These are phyloP conservation scores for Falco biarmicus DNA, from an alignment of 2,797 vertebrate species.

Conservation along the genomic window DNA sequence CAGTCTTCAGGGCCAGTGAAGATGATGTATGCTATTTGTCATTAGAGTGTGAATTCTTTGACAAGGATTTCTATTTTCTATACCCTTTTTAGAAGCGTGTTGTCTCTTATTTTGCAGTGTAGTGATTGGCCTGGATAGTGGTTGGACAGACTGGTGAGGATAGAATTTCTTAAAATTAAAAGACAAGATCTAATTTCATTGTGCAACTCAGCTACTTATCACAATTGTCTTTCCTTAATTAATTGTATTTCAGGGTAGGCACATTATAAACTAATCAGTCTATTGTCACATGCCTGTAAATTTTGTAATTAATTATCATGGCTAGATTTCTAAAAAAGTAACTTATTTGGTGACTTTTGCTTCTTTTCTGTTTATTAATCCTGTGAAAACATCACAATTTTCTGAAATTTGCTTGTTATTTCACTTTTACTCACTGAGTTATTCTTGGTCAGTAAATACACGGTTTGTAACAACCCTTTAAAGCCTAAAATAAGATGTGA, in stretches of 20 bases:
- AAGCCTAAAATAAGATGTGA: background rate
- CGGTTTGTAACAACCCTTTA: background rate
- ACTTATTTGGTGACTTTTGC: background rate
- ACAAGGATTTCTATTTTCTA: background rate
- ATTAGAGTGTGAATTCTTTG: background rate
- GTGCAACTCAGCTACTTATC: constrained; percentile 11
- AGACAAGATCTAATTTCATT: constrained; percentile 42
- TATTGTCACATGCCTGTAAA: constrained; percentile 31
- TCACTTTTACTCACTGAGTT: background rate
- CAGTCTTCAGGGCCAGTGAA: background rate
- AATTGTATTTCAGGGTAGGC: constrained; percentile 38
- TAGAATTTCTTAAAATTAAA: constrained; percentile 23
- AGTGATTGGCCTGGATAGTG: background rate
- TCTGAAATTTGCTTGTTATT: constrained; percentile 3
- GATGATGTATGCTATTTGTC: background rate
- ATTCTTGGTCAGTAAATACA: background rate
- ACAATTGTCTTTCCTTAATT: constrained; percentile 49
- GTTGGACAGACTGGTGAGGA: background rate
- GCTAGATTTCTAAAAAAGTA: constrained; percentile 3
- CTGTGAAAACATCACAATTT: background rate
- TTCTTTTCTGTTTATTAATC: constrained; percentile 1
- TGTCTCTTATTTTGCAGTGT: background rate
- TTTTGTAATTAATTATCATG: constrained; percentile 59
- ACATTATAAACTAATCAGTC: constrained; percentile 17
- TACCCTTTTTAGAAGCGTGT: background rate